Evolutionary conservation across 1,140 invertebrate species (phyloP).

Genomic region (Euschistus heros): DNA sequence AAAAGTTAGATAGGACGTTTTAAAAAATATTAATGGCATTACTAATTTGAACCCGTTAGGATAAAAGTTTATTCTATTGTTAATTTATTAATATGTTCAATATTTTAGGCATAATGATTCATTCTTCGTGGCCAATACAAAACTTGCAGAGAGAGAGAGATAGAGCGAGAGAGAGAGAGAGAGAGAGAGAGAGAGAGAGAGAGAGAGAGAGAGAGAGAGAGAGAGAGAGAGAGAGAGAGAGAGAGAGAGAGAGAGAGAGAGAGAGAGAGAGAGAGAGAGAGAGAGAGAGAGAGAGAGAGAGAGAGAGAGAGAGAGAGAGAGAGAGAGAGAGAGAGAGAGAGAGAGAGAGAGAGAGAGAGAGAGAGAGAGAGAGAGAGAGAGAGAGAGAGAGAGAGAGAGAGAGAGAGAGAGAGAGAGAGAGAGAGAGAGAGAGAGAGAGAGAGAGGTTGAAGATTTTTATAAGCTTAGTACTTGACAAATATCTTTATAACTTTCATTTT

Average conservation of each 20-base stretch:
- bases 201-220: constrained; percentile 20
- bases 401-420: background rate
- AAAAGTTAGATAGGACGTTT: too few species aligned
- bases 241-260: background rate
- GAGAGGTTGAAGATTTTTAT: too few species aligned
- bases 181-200: constrained; percentile 19
- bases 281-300: background rate
- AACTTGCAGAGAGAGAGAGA: background rate
- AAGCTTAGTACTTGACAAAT: too few species aligned
- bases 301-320: background rate
- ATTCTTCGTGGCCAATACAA: too few species aligned
- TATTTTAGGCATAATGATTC: too few species aligned
- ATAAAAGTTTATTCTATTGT: too few species aligned
- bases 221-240: constrained; percentile 19
- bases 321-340: background rate
- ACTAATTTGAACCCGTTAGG: too few species aligned
- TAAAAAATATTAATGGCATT: too few species aligned
- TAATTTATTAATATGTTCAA: too few species aligned
- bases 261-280: background rate
- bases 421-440: background rate
- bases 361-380: constrained; percentile 11
- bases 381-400: constrained; percentile 17
- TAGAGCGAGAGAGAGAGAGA: background rate
- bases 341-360: background rate
- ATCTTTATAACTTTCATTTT: too few species aligned